Conservation (phyloP, 2,888 invertebrate genomes). For the Epistrophe grossulariae region DNA sequence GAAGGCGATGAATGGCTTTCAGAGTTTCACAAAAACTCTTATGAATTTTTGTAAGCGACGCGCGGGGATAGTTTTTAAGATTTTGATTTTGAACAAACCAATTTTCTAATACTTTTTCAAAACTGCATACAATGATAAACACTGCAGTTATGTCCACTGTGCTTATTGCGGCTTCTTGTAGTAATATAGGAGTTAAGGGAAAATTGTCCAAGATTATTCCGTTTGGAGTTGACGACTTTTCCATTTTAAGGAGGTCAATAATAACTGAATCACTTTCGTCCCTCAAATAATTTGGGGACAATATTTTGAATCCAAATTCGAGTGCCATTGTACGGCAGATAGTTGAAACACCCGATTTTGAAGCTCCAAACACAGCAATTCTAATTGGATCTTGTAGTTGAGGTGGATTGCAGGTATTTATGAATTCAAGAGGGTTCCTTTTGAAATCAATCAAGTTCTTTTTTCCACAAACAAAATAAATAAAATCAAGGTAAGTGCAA, state of each 20-base stretch:
- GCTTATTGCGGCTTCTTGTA: constrained; percentile 84
- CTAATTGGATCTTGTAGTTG: constrained; percentile 85
- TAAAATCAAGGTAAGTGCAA: constrained; percentile 85
- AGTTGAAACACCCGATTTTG: constrained; percentile 87
- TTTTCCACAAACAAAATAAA: constrained; percentile 86
- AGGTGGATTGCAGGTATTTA: constrained; percentile 82
- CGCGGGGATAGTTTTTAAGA: constrained; percentile 9
- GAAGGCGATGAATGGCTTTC: constrained; percentile 51
- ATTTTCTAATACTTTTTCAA: constrained; percentile 84
- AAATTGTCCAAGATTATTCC: constrained; percentile 88
- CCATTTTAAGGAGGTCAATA: constrained; percentile 85
- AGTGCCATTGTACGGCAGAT: constrained; percentile 85
- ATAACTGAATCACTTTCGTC: constrained; percentile 83
- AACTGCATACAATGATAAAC: constrained; percentile 83
- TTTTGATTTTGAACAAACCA: constrained; percentile 64
- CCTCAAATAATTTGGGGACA: constrained; percentile 76
- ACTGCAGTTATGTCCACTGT: constrained; percentile 86
- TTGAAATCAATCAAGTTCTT: constrained; percentile 85
- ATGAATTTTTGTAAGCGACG: not conserved
- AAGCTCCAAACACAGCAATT: constrained; percentile 86
- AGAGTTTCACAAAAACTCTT: constrained; percentile 39
- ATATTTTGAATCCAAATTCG: constrained; percentile 83
- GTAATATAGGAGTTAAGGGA: constrained; percentile 85
- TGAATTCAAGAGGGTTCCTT: constrained; percentile 86
- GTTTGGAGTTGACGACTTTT: constrained; percentile 84